These are phyloP conservation scores for Lordiphosa andalusiaca DNA, from an alignment of 2,888 invertebrate species.

Conservation along the genomic window DNA sequence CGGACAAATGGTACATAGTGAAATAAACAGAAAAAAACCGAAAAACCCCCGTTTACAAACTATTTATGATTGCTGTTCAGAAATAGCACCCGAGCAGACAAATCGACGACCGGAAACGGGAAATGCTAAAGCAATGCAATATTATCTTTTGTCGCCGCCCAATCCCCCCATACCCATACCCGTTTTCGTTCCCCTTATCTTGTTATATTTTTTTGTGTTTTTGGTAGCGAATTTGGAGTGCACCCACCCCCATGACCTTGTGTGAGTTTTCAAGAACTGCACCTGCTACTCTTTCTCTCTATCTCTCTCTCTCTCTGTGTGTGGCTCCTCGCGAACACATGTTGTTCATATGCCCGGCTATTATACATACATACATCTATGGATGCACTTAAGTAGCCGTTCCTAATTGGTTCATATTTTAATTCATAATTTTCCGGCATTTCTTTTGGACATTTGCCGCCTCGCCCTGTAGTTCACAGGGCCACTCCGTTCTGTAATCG, in stretches of 20 bases:
- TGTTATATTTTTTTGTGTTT: constrained; percentile 5
- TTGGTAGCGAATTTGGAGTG: constrained; percentile 5
- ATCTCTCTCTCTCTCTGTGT: neutral
- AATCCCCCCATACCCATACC: constrained; percentile 14
- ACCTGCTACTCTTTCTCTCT: constrained; percentile 31
- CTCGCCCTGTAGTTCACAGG: constrained; percentile 23
- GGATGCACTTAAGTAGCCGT: constrained; percentile 38
- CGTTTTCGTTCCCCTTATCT: constrained; percentile 17
- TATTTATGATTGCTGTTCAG: constrained; percentile 44
- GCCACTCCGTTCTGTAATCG: constrained; percentile 41
- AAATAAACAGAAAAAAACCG: too few species aligned
- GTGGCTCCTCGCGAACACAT: constrained; percentile 38
- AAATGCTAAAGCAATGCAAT: constrained; percentile 53
- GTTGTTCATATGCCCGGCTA: constrained; percentile 47
- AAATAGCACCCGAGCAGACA: constrained; percentile 52
- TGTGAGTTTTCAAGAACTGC: constrained; percentile 25
- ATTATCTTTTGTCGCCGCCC: constrained; percentile 50
- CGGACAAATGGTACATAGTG: too few species aligned
- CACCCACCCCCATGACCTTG: constrained; percentile 38
- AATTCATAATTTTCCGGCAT: constrained; percentile 40
- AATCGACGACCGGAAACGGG: constrained; percentile 58
- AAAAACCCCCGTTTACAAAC: too few species aligned
- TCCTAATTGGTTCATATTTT: constrained; percentile 53
- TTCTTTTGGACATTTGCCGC: constrained; percentile 13
- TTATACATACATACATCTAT: neutral